Conservation (phyloP, 2,888 invertebrate species). For the Buathra laborator region DNA sequence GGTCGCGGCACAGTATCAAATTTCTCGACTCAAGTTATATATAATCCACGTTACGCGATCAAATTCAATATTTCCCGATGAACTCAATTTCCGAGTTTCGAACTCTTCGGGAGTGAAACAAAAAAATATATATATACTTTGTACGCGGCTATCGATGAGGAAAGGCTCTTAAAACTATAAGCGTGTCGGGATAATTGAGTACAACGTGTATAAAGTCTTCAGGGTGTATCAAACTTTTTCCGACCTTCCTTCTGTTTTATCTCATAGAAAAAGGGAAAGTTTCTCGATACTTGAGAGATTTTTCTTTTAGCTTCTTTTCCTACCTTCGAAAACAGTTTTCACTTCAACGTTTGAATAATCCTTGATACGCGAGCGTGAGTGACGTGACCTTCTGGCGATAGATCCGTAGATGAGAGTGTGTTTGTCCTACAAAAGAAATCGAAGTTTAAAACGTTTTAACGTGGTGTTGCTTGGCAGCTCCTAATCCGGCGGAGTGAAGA, state of each 20-base stretch:
- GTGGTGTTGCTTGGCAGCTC: conserved; percentile 75
- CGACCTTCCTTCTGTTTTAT: conserved; percentile 8
- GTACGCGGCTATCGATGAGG: not conserved
- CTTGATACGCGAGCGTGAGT: not conserved
- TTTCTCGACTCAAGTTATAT: conserved; percentile 48
- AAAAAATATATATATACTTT: not conserved
- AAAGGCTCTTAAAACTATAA: not conserved
- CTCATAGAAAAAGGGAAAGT: not conserved
- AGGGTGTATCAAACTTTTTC: not conserved
- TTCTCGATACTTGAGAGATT: conserved; percentile 18
- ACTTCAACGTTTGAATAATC: conserved; percentile 8
- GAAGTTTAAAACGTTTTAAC: conserved; percentile 58
- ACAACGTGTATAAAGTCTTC: not conserved
- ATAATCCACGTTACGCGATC: conserved; percentile 11
- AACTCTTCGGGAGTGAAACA: not conserved
- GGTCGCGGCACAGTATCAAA: conserved; percentile 67
- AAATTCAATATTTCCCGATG: conserved; percentile 17
- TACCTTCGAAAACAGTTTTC: not conserved
- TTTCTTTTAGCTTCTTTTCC: not conserved
- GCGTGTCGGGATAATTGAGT: conserved; percentile 5
- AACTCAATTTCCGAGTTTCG: conserved; percentile 16
- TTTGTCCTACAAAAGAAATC: conserved; percentile 26
- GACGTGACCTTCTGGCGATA: conserved; percentile 51
- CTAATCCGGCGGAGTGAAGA: conserved; percentile 74
- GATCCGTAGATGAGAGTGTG: conserved; percentile 26